Conservation (phyloP, 2,797 vertebrate genomes). For the Neoniphon sammara region DNA sequence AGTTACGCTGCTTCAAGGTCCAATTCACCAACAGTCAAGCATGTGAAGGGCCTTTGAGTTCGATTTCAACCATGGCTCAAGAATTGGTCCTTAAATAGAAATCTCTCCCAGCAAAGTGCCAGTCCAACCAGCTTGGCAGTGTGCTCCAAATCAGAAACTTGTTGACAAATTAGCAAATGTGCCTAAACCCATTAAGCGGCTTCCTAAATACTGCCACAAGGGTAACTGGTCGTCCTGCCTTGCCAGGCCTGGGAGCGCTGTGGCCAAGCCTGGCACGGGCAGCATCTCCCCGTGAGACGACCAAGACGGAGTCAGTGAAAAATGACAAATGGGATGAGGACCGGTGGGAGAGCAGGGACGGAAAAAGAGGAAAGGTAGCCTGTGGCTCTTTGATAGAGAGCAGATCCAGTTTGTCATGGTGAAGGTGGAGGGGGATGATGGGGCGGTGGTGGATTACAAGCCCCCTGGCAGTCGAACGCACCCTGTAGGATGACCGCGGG, state of each 20-base stretch:
- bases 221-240: conserved; percentile 44
- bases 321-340: conserved; percentile 76
- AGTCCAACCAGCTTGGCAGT: conserved; percentile 51
- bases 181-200: conserved; percentile 74
- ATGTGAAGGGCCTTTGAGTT: conserved; percentile 26
- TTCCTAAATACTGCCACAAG: conserved; percentile 60
- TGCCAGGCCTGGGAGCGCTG: conserved; percentile 58
- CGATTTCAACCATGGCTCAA: conserved; percentile 41
- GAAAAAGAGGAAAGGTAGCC: conserved; percentile 57
- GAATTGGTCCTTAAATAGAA: conserved; percentile 26
- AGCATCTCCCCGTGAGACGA: conserved; percentile 40
- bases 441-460: conserved; percentile 69
- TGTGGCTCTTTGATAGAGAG: conserved; percentile 70
- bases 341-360: conserved; percentile 49
- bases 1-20: conserved; percentile 1
- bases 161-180: conserved; percentile 76
- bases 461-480: conserved; percentile 59
- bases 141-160: conserved; percentile 60
- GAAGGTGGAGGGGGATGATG: conserved; percentile 61
- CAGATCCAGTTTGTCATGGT: conserved; percentile 76
- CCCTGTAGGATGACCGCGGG: conserved; percentile 58
- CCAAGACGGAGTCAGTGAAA: conserved; percentile 51
- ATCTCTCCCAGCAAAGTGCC: conserved; percentile 39
- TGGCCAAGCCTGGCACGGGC: conserved; percentile 48
- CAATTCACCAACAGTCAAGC: conserved; percentile 10